Percentiles rank a stretch among this genome's conserved stretches.
These are phyloP conservation scores for Escarpia spicata DNA, from an alignment of 2,888 invertebrate genomes.

Conservation along the genomic window DNA sequence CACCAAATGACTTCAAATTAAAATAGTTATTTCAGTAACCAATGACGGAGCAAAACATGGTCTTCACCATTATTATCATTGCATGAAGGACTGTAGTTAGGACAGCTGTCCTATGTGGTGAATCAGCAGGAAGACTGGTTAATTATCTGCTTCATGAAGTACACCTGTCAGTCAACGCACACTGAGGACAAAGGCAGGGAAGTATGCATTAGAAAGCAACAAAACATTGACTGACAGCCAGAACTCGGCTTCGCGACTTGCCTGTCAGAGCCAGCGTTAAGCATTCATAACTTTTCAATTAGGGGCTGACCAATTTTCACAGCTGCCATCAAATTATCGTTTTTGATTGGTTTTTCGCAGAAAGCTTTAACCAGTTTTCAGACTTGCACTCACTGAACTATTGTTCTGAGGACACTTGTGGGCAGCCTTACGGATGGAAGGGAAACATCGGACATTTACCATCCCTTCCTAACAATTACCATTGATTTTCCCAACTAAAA, in stretches of 20 bases:
- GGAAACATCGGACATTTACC: neutral
- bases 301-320: constrained; percentile 13
- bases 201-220: neutral
- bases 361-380: neutral
- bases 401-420: neutral
- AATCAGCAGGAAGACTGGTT: constrained; percentile 7
- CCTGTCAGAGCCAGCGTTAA: neutral
- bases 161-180: neutral
- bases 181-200: neutral
- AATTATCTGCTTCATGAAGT: neutral
- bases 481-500: neutral
- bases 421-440: neutral
- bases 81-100: neutral
- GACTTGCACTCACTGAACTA: neutral
- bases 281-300: constrained; percentile 16
- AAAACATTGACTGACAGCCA: constrained; percentile 5
- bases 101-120: neutral
- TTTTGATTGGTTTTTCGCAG: constrained; percentile 13
- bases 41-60: neutral
- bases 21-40: neutral
- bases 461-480: neutral
- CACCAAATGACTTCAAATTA: neutral
- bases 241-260: neutral
- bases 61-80: neutral
- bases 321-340: neutral